Evolutionary conservation across 2,888 invertebrate genomes (phyloP).

Genomic region (Crioceris asparagi): DNA sequence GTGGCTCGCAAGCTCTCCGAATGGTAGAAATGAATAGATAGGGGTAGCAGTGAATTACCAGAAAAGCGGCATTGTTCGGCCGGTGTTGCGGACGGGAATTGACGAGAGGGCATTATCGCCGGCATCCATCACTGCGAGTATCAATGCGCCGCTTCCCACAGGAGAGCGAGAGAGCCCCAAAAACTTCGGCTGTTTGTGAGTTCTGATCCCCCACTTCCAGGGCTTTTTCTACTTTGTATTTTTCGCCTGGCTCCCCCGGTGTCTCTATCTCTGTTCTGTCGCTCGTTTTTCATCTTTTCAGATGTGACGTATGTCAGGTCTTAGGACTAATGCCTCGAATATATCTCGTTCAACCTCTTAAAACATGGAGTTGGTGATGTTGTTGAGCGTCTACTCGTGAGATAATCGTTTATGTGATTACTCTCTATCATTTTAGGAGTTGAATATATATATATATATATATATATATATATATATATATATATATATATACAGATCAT

Average conservation of each 20-base stretch:
- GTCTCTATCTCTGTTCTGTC: slow-evolving; percentile 30
- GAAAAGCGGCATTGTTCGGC: slow-evolving; percentile 43
- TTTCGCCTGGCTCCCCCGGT: slow-evolving; percentile 21
- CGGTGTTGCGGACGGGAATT: slow-evolving; percentile 43
- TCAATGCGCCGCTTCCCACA: slow-evolving; percentile 41
- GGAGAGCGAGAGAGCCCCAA: slow-evolving; percentile 30
- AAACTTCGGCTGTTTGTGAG: slow-evolving; percentile 36
- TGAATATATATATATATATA: background rate
- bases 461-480: slow-evolving; percentile 1
- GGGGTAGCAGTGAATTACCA: slow-evolving; percentile 38
- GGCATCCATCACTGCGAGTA: slow-evolving; percentile 42
- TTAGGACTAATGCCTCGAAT: slow-evolving; percentile 32
- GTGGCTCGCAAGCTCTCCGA: slow-evolving; percentile 17
- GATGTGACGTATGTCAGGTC: slow-evolving; percentile 39
- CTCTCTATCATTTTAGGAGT: background rate
- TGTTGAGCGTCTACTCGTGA: no score
- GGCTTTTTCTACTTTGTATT: slow-evolving; percentile 11
- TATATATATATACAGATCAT: slow-evolving; percentile 5
- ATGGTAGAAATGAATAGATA: slow-evolving; percentile 35
- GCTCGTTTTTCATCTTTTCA: slow-evolving; percentile 39
- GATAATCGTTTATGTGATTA: no score
- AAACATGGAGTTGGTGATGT: no score
- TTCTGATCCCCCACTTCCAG: slow-evolving; percentile 29
- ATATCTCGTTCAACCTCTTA: slow-evolving; percentile 8
- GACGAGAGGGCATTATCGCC: slow-evolving; percentile 45